These are phyloP conservation scores for Rugalucina vietnamica DNA, from an alignment of 2,888 invertebrate genomes.

Conservation along the genomic window DNA sequence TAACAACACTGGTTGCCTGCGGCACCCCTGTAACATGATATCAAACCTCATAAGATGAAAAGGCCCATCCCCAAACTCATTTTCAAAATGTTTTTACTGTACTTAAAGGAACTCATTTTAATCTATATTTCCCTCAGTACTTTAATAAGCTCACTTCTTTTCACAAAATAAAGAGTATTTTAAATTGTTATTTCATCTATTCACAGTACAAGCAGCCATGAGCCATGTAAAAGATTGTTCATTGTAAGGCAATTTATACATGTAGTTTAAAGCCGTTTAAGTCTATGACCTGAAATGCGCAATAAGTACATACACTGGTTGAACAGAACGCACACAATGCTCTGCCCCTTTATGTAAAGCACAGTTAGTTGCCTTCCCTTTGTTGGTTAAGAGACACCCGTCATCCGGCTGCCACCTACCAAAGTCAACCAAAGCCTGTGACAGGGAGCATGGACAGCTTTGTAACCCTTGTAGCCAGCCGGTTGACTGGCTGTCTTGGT, in stretches of 20 bases:
- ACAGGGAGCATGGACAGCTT: conserved; percentile 94
- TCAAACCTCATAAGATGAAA: too few species aligned
- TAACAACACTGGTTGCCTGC: conserved; percentile 98
- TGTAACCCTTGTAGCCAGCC: conserved; percentile 87
- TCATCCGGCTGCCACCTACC: conserved; percentile 92
- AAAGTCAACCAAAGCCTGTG: conserved; percentile 95
- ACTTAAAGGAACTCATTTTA: too few species aligned
- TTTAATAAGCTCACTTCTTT: too few species aligned
- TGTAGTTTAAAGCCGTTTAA: too few species aligned
- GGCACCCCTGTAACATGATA: conserved; percentile 51
- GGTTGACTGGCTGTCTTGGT: conserved; percentile 93
- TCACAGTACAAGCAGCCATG: too few species aligned
- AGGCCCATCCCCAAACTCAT: too few species aligned
- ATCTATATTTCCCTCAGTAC: too few species aligned
- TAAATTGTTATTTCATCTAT: too few species aligned
- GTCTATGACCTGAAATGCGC: not conserved
- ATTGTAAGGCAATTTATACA: too few species aligned
- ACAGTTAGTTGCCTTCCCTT: conserved; percentile 82
- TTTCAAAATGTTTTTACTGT: too few species aligned
- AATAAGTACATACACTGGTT: conserved; percentile 88
- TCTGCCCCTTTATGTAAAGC: conserved; percentile 94
- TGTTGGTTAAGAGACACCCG: conserved; percentile 86
- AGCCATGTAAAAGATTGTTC: too few species aligned
- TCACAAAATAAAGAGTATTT: too few species aligned
- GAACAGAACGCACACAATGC: conserved; percentile 96